Percentiles rank a stretch among this genome's conserved stretches.
Conservation (phyloP, 1,140 invertebrate species). For the Drosophila triauraria region DNA sequence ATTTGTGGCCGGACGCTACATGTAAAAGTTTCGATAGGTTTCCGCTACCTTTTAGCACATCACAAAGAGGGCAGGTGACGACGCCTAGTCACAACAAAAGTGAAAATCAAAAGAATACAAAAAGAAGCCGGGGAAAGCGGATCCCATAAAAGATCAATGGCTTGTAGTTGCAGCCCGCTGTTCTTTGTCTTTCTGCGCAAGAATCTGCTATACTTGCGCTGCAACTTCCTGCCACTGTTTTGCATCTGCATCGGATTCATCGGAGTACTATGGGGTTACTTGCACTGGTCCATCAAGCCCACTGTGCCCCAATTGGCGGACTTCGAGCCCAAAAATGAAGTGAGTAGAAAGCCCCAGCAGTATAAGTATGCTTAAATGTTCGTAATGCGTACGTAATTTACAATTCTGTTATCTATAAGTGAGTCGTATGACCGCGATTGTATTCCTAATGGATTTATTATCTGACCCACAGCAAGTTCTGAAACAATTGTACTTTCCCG, state of each 20-base stretch:
- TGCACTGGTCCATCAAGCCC: slow-evolving; percentile 46
- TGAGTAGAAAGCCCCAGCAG: slow-evolving; percentile 30
- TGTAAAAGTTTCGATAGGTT: slow-evolving; percentile 17
- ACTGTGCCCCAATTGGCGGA: slow-evolving; percentile 1
- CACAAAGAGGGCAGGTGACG: slow-evolving; percentile 2
- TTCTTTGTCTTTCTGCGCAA: slow-evolving; percentile 65
- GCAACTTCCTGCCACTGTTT: slow-evolving; percentile 17
- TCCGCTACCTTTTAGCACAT: slow-evolving; percentile 4
- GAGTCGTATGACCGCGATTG: slow-evolving; percentile 3
- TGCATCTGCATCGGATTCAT: slow-evolving; percentile 10
- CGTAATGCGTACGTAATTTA: neutral
- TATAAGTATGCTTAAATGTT: neutral
- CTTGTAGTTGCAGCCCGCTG: slow-evolving; percentile 44
- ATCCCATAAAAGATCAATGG: slow-evolving; percentile 35
- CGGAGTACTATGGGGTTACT: slow-evolving; percentile 29
- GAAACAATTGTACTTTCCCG: slow-evolving; percentile 49
- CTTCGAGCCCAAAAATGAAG: slow-evolving; percentile 56
- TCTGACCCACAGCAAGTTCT: slow-evolving; percentile 29
- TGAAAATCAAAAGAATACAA: neutral
- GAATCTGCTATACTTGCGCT: slow-evolving; percentile 53
- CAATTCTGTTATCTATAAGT: slow-evolving; percentile 2
- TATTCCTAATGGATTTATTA: neutral
- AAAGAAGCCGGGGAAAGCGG: neutral
- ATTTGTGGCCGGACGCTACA: neutral
- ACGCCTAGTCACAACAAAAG: slow-evolving; percentile 10